Evolutionary conservation across 2,113 vertebrate species (phyloP).

Genomic region (Fulmarus glacialis): DNA sequence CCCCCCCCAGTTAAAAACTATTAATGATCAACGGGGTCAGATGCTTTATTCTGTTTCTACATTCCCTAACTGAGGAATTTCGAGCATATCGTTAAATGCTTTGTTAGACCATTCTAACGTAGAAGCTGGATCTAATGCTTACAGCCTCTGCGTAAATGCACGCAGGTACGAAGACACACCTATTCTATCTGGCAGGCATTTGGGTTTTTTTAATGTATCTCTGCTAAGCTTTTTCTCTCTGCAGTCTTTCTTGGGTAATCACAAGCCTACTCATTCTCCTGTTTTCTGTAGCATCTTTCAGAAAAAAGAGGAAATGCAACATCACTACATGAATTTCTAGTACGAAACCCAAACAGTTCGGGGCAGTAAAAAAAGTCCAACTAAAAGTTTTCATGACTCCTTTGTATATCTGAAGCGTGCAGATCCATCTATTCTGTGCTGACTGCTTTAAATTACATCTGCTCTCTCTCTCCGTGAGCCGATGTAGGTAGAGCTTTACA

Average conservation of each 20-base stretch:
- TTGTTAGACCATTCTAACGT: fast-evolving
- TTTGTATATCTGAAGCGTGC: background rate
- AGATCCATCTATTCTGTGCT: background rate
- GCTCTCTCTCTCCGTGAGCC: background rate
- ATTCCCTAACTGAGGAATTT: background rate
- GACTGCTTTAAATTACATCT: background rate
- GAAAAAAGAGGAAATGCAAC: background rate
- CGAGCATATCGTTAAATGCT: background rate
- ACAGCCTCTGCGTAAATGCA: background rate
- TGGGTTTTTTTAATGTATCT: background rate
- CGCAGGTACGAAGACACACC: background rate
- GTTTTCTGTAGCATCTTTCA: background rate
- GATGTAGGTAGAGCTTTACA: background rate
- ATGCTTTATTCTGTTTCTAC: background rate
- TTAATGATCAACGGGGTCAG: background rate
- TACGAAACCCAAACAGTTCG: background rate
- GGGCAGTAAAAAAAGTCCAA: background rate
- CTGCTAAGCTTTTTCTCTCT: background rate
- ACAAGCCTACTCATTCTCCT: background rate
- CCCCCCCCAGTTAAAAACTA: background rate
- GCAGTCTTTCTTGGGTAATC: background rate
- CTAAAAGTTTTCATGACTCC: background rate
- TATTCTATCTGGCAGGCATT: background rate
- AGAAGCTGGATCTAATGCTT: background rate
- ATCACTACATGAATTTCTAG: fast-evolving